Percentiles rank a stretch among this genome's conserved stretches.
Conservation (phyloP, 2,797 vertebrate species). For the Naso thynnoides region DNA sequence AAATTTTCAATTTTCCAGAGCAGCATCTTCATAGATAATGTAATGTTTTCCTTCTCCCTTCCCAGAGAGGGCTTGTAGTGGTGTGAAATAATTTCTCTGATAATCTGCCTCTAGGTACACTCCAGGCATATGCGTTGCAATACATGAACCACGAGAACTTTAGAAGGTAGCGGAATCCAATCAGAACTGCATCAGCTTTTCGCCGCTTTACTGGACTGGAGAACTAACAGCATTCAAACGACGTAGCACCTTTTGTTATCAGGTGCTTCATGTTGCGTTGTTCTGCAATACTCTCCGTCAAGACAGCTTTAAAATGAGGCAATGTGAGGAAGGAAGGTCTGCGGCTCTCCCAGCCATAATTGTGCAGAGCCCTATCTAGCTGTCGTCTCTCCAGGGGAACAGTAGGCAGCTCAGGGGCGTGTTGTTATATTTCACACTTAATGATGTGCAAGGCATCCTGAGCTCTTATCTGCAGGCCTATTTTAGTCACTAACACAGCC, state of each 20-base stretch:
- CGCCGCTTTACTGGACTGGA: slow-evolving; percentile 28
- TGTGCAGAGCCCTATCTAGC: slow-evolving; percentile 72
- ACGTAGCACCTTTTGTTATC: slow-evolving; percentile 35
- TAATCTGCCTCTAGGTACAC: slow-evolving; percentile 54
- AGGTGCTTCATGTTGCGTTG: slow-evolving; percentile 22
- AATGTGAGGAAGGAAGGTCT: slow-evolving; percentile 59
- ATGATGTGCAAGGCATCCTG: slow-evolving; percentile 81
- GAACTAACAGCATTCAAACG: slow-evolving; percentile 46
- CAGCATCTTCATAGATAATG: slow-evolving; percentile 58
- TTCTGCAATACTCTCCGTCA: slow-evolving; percentile 45
- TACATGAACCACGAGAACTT: slow-evolving; percentile 37
- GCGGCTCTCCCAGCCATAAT: slow-evolving; percentile 68
- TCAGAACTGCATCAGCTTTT: slow-evolving; percentile 37
- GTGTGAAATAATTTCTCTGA: slow-evolving; percentile 66
- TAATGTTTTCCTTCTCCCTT: slow-evolving; percentile 65
- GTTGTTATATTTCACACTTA: slow-evolving; percentile 86
- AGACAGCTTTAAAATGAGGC: slow-evolving; percentile 56
- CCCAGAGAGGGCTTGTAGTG: slow-evolving; percentile 52
- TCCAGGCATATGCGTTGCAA: slow-evolving; percentile 39
- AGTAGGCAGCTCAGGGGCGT: slow-evolving; percentile 76
- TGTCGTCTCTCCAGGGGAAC: slow-evolving; percentile 74
- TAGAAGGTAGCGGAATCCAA: slow-evolving; percentile 28
- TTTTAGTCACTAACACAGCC: slow-evolving; percentile 74
- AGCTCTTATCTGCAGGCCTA: slow-evolving; percentile 77
- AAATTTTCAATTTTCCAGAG: slow-evolving; percentile 56